Conservation (phyloP, 2,888 invertebrate genomes). For the Trichogramma evanescens region DNA sequence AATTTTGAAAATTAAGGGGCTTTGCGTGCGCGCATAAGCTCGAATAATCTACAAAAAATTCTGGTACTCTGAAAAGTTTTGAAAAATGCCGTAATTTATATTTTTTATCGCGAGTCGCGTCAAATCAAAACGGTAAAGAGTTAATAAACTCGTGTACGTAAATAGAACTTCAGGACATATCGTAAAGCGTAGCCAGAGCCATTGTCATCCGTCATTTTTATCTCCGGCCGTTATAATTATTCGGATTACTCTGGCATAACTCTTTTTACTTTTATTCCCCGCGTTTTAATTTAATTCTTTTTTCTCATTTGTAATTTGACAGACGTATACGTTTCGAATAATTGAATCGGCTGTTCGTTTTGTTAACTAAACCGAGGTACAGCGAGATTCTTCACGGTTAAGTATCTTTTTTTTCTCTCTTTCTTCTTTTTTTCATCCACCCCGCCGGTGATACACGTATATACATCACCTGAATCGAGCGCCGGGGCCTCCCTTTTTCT, state of each 20-base stretch:
- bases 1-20: too few species aligned
- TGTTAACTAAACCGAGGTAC: background rate
- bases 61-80: background rate
- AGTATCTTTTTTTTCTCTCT: too few species aligned
- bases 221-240: slow-evolving; percentile 28
- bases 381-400: background rate
- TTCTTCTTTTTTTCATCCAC: too few species aligned
- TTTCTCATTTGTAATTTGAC: background rate
- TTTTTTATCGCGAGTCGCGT: background rate
- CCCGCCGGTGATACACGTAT: too few species aligned
- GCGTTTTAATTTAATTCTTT: background rate
- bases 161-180: too few species aligned
- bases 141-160: too few species aligned
- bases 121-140: too few species aligned
- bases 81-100: background rate
- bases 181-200: background rate
- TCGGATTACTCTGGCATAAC: slow-evolving; percentile 17
- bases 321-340: background rate
- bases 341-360: background rate
- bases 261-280: background rate
- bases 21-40: background rate
- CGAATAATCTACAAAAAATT: slow-evolving; percentile 6
- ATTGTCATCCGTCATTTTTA: slow-evolving; percentile 43
- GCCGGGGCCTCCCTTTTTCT: too few species aligned
- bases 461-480: background rate